Evolutionary conservation across 2,888 invertebrate species (phyloP).

Genomic region (Aspidiotus destructor): DNA sequence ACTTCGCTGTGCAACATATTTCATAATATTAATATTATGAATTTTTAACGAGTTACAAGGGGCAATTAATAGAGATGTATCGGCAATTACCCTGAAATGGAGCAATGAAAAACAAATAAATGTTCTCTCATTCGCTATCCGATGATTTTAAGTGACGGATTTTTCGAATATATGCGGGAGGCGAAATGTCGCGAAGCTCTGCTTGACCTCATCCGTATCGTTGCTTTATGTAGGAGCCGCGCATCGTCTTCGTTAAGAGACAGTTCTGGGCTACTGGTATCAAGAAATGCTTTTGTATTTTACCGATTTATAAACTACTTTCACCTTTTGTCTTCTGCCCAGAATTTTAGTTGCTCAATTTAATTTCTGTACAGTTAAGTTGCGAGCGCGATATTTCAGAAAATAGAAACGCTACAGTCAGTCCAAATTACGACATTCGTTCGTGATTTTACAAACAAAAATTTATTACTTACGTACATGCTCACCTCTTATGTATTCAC

Average conservation of each 20-base stretch:
- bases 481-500: no score
- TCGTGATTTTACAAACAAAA: no score
- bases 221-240: no score
- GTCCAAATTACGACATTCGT: no score
- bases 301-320: constrained; percentile 28
- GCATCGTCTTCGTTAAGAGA: no score
- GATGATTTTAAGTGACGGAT: constrained; percentile 25
- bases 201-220: neutral
- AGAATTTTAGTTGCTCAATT: constrained; percentile 26
- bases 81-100: constrained; percentile 22
- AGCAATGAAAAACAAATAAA: constrained; percentile 31
- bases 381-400: no score
- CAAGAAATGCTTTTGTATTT: constrained; percentile 24
- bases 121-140: neutral
- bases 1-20: constrained; percentile 5
- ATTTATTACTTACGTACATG: no score
- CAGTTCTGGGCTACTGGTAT: constrained; percentile 5
- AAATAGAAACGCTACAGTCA: no score
- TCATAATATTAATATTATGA: constrained; percentile 22
- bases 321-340: constrained; percentile 24
- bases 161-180: neutral
- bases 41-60: constrained; percentile 28
- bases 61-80: constrained; percentile 26
- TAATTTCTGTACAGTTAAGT: constrained; percentile 19
- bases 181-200: neutral